Evolutionary conservation across 1,140 invertebrate species (phyloP), one percentile per base, ranked within the genome.

Genomic region (Dermatophagoides farinae): DNA sequence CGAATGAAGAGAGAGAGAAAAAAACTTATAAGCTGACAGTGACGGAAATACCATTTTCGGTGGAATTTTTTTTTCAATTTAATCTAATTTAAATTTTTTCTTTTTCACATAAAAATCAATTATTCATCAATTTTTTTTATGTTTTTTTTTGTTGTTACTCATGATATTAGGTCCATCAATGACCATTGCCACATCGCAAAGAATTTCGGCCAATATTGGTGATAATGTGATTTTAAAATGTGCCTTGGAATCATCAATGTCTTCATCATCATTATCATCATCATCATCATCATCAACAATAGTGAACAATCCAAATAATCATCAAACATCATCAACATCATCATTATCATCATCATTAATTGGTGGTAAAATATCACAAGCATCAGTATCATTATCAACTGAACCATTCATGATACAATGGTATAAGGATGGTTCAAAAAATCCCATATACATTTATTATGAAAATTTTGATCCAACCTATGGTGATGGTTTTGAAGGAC

Each of bases 361-460:
- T n/a, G n/a, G n/a, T n/a, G n/a, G n/a, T n/a, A n/a, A n/a, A n/a
- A n/a, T n/a, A n/a, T n/a, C n/a, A n/a, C n/a, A n/a, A n/a, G 2
- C 31, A 31, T 31, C 31, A 31, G 31, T 31, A 31, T n/a, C n/a
- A n/a, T 31, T 31, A 31, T 31, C 31, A 31, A 31, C 31, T 8
- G 31, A 31, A 31, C 87, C 88, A 74, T 92, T 92, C 78, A 86
- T 92, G 76, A 82, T 92, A 72, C 88, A 92, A 79, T 95, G 89
- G 89, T 85, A 89, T 81, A 92, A 91, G 82, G 88, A 90, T 83
- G 67, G 64, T 8, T 52, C 64, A 37, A 86, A 89, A 75, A 84
- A 88, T 74, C 87, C 88, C 65, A 89, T 92, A 72, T 92, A 89
- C 77, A 92, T 92, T 74, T 92, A 88, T 88, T 93, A 92, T 79